phyloP scores from a whole-genome alignment of 2,113 vertebrate genomes.

The Trogon melanurus region DNA sequence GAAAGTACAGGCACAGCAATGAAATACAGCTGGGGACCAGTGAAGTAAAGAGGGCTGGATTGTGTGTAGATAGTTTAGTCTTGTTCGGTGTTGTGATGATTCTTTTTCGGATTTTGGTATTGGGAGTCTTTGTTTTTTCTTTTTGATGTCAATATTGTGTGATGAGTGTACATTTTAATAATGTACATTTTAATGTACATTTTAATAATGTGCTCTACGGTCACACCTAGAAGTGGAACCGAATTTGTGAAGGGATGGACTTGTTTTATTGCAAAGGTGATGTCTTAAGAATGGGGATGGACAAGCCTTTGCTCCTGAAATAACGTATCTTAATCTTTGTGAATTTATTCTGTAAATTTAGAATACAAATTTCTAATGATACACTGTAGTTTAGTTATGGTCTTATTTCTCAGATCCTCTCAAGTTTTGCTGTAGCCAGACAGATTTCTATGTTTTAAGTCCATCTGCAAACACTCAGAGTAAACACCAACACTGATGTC shows the following conservation, averaged over 20 bases:
- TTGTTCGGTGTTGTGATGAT: too few relatives aligned
- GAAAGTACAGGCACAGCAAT: too few relatives aligned
- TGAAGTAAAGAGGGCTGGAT: too few relatives aligned
- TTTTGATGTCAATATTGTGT: too few relatives aligned
- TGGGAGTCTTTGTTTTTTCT: too few relatives aligned
- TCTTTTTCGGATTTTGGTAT: too few relatives aligned
- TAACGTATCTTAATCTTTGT: neutral
- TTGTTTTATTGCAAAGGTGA: neutral
- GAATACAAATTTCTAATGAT: neutral
- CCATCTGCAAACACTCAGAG: neutral
- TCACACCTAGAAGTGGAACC: neutral
- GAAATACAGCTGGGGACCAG: too few relatives aligned
- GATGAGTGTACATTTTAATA: too few relatives aligned
- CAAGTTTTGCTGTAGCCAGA: neutral
- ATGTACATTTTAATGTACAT: too few relatives aligned
- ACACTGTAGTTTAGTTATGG: neutral
- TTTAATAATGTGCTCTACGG: neutral
- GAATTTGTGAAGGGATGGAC: neutral
- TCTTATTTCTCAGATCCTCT: neutral
- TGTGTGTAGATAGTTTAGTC: too few relatives aligned
- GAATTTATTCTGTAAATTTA: neutral
- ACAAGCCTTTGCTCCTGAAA: neutral
- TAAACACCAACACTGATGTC: neutral
- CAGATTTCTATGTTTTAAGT: neutral
- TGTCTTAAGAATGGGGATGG: neutral